phyloP scores from a whole-genome alignment of 2,888 invertebrate species.

The Agonopterix subpropinquella region DNA sequence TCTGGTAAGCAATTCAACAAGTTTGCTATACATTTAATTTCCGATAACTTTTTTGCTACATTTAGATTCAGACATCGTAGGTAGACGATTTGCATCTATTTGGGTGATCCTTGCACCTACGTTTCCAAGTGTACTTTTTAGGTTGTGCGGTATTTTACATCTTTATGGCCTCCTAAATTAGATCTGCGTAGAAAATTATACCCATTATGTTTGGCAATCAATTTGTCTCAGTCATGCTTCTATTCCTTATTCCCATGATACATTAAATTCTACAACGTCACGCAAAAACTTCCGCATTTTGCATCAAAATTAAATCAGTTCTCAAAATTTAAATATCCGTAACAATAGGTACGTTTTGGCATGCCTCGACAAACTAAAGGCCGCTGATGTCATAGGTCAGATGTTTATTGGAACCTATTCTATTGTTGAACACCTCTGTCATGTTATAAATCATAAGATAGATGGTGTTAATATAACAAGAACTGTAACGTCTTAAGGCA shows the following conservation, averaged over 20 bases:
- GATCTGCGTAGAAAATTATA: no score
- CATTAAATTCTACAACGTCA: no score
- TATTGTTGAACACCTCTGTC: constrained; percentile 35
- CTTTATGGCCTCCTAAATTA: no score
- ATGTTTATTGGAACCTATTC: constrained; percentile 39
- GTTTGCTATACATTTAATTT: no score
- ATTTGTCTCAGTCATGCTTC: no score
- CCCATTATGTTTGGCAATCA: no score
- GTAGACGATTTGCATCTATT: background rate
- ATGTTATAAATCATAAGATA: constrained; percentile 45
- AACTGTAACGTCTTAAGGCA: constrained; percentile 26
- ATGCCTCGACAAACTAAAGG: constrained; percentile 38
- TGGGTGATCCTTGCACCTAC: background rate
- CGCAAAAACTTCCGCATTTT: constrained; percentile 31
- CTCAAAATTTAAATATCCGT: constrained; percentile 24
- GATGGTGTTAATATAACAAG: constrained; percentile 39
- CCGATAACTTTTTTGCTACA: no score
- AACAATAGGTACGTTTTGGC: constrained; percentile 32
- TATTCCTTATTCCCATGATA: no score
- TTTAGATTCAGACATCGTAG: background rate
- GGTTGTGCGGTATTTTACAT: no score
- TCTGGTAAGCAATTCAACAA: no score
- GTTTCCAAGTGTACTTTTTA: no score
- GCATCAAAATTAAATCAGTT: constrained; percentile 20
- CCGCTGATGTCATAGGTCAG: constrained; percentile 61